Evolutionary conservation across 1,140 invertebrate species (phyloP).

Genomic region (Elysia chlorotica): DNA sequence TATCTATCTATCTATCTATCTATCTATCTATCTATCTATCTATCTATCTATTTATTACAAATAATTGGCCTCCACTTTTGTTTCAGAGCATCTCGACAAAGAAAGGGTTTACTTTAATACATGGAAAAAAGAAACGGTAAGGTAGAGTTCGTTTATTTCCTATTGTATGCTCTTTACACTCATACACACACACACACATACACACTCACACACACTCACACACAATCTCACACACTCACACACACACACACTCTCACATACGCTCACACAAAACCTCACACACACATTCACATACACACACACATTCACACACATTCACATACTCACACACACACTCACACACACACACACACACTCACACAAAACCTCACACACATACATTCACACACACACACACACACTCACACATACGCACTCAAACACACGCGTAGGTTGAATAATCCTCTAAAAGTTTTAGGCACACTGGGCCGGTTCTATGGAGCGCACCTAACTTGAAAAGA

Average conservation of each 20-base stretch:
- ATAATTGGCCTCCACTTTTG: too few relatives aligned
- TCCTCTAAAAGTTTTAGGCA: not conserved
- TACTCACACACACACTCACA: not conserved
- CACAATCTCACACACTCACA: not conserved
- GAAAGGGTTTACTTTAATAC: too few relatives aligned
- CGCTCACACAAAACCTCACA: not conserved
- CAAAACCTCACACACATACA: not conserved
- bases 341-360: not conserved
- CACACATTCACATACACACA: not conserved
- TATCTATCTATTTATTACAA: too few relatives aligned
- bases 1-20: too few relatives aligned
- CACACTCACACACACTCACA: not conserved
- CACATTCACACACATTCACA: not conserved
- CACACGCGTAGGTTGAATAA: not conserved
- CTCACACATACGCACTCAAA: not conserved
- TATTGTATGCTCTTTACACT: too few relatives aligned
- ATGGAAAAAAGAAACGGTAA: too few relatives aligned
- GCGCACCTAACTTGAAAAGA: not conserved
- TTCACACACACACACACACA: not conserved
- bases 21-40: too few relatives aligned
- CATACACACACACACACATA: constrained; percentile 2
- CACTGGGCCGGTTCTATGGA: not conserved
- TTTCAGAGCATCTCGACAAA: too few relatives aligned
- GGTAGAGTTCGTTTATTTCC: too few relatives aligned
- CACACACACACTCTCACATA: not conserved